Base-by-base conservation (phyloP, 2,888 invertebrate species). In the Theodoxus fluviatilis region DNA sequence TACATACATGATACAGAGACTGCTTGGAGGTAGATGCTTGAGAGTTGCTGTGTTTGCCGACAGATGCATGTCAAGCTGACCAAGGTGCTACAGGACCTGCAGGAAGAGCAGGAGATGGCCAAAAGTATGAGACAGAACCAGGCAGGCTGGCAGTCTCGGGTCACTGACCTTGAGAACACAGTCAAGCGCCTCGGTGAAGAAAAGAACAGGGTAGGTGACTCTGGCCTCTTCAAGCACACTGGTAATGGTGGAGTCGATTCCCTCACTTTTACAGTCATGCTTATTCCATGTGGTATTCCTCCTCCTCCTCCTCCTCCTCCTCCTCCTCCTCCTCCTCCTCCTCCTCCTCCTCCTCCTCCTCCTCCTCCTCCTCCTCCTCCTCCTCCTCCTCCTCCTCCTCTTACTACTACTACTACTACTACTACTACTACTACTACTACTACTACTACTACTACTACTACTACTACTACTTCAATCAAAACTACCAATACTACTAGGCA, bases 91-190 rank as follows among this genome's bases (percentile, higher is more conserved):
- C 88, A 89, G 59, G 93, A 94, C 79, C 88, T 96, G 70, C 89
- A 91, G 12, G 96, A 96, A 81, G 96, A 98, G 87, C 92, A 92
- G 74, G 93, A 94, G 71, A 89, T 98, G 83, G 94, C 94, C 71
- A 91, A 91, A 80, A 92, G 93, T 28, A 86, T 95, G 77, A 90
- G 92, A 76, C 89, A 90, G 68, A 95, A 95, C 87, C 94, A 94
- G 83, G 88, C 90, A 40, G 78, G 80, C 31, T 94, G 85, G 84
- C 92, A 93, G 82, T 87, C 89, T 9, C 78, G 80, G 67, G 83
- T 86, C 18, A 64, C 71, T 0, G 64, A 71, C 15, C 75, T 85
- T 65, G 84, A 86, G 68, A 70, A 67, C 1, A 73, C 77, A 43
- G 77, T 85, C 68, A 81, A 84, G 6, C 77, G 77, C 6, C 73